A percentile compares a stretch with the other conserved stretches of the same genome.
Conservation (phyloP, 2,888 invertebrate genomes). For the Microchrysa polita region DNA sequence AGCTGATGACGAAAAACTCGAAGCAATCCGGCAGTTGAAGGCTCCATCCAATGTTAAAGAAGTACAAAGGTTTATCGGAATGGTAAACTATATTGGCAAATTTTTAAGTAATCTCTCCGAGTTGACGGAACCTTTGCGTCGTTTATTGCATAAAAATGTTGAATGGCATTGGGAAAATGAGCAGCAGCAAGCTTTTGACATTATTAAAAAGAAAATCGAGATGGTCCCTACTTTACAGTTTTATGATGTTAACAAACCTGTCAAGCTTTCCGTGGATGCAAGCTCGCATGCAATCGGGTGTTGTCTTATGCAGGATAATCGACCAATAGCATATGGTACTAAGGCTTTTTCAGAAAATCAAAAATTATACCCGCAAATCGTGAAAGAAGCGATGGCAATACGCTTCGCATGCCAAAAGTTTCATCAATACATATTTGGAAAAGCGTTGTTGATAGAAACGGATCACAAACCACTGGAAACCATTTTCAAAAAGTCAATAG, state of each 20-base stretch:
- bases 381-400: neutral
- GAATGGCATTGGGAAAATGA: no score
- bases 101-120: slow-evolving; percentile 2
- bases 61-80: slow-evolving; percentile 1
- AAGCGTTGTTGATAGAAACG: neutral
- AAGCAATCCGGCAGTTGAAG: slow-evolving; percentile 18
- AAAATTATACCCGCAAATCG: neutral
- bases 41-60: slow-evolving; percentile 31
- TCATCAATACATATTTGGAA: neutral
- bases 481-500: no score
- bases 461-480: neutral
- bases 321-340: neutral
- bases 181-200: neutral
- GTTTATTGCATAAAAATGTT: no score
- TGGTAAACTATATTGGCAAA: slow-evolving; percentile 31
- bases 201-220: neutral
- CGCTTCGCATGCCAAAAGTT: neutral
- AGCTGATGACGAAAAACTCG: neutral
- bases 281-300: no score
- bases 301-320: neutral
- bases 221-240: slow-evolving; percentile 33
- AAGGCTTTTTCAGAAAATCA: neutral
- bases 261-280: neutral
- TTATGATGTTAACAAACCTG: neutral
- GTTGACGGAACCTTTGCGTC: no score